Conservation (phyloP, 2,797 vertebrate genomes). For the Pipistrellus pygmaeus region DNA sequence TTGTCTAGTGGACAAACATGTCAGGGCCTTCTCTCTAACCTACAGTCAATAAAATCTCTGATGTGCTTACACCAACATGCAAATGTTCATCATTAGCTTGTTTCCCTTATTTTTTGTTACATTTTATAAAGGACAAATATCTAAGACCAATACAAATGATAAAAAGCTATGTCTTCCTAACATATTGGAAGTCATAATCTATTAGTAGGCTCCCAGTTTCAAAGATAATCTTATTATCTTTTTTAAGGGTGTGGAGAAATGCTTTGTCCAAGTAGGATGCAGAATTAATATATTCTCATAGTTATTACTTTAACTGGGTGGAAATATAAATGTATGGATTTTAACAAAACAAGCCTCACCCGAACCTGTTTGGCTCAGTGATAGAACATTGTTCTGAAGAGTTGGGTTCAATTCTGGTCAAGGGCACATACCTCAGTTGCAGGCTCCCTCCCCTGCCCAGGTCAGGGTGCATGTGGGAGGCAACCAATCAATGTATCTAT, state of each 20-base stretch:
- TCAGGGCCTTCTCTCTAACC: neutral
- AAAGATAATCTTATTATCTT: conserved; percentile 19
- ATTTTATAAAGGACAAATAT: neutral
- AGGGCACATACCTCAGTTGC: neutral
- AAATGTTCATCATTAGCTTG: neutral
- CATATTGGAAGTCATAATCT: neutral
- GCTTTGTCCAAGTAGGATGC: neutral
- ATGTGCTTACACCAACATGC: neutral
- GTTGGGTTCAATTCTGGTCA: neutral
- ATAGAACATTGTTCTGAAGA: neutral
- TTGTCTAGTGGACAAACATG: neutral
- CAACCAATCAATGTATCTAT: neutral
- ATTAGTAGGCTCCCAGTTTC: neutral
- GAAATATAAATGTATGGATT: neutral
- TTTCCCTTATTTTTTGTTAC: neutral
- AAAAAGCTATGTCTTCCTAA: neutral
- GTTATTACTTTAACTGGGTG: neutral
- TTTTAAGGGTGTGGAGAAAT: conserved; percentile 17
- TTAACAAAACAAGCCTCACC: neutral
- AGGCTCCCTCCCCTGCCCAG: neutral
- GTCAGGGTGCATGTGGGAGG: neutral
- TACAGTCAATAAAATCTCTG: neutral
- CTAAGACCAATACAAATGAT: neutral
- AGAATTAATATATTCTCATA: neutral
- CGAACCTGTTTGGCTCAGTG: neutral